Base-by-base conservation (phyloP, 1,140 invertebrate species). In the Belonocnema kinseyi region DNA sequence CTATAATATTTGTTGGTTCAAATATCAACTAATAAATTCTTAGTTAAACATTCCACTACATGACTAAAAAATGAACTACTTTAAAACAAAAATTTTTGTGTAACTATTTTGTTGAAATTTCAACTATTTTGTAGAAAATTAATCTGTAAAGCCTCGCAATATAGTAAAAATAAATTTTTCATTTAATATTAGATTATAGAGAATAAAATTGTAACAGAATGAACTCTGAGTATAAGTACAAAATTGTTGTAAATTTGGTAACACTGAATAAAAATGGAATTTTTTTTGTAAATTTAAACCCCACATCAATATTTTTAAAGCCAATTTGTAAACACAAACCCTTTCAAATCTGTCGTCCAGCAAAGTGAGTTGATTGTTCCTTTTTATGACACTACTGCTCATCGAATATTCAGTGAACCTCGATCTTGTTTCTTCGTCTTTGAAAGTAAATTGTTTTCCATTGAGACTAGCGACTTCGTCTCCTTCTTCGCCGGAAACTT, bases 351-450 rank as follows among this genome's bases (percentile, higher is more conserved):
- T 93, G 85, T 98, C 95, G 93, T 99, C 98, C 0, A 99, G 88
- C 46, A 97, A 87, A 0, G 94, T 93, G 0, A 99, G 91, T 71
- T 96, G 95, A 75, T 97, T 93, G 91, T 98, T 98, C 81, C 98
- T 93, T 75, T 93, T 93, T 5, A 99, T 96, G 0, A 98, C 95
- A 84, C 97, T 98, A 61, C 97, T 98, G 0, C 96, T 96, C 95
- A 99, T 97, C 0, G 98, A 99, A 90, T 98, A 99, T 85, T 97
- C 95, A 0, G 98, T 98, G 89, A 99, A 99, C 17, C 95, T 91
- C 0, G 97, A 97, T 88, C 96, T 97, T 0, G 95, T 96, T 88
- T 98, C 96, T 85, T 96, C 95, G 75, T 95, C 93, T 53, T 92
- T 93, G 75, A 94, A 93, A 0, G 56, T 82, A 73, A 85, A 89